phyloP scores from a whole-genome alignment of 2,797 vertebrate genomes.

The Premnoplex brunnescens region DNA sequence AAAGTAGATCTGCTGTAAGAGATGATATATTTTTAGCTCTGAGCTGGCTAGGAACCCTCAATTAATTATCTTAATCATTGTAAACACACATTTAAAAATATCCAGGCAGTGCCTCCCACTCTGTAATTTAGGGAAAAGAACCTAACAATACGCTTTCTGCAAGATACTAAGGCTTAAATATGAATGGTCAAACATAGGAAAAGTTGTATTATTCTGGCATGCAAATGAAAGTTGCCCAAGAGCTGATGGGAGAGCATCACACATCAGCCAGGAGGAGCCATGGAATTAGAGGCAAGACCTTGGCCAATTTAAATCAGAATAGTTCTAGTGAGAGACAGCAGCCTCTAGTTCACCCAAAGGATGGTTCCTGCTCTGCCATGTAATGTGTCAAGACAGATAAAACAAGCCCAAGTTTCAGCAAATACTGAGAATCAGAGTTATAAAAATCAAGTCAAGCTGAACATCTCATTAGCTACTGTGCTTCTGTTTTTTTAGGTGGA shows the following conservation, averaged over 20 bases:
- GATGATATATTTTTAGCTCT: neutral
- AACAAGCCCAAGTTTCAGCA: neutral
- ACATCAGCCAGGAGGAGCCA: neutral
- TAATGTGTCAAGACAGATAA: neutral
- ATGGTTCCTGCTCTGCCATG: neutral
- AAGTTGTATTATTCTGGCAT: neutral
- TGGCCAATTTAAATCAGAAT: neutral
- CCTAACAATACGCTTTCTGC: neutral
- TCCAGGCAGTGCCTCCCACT: neutral
- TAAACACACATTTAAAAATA: neutral
- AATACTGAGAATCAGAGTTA: neutral
- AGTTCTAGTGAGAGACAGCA: neutral
- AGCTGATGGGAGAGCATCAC: neutral
- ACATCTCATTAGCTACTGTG: neutral
- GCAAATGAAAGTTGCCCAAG: neutral
- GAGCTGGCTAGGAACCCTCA: neutral
- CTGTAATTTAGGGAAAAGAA: neutral
- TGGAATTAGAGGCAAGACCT: neutral
- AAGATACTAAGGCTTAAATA: neutral
- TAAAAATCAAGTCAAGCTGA: neutral
- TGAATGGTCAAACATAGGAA: neutral
- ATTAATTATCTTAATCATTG: neutral
- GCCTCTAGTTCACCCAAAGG: neutral
- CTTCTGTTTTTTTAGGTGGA: neutral
- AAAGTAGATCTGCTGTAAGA: neutral